phyloP scores from a whole-genome alignment of 2,113 vertebrate genomes.

The Pelvicachromis taeniatus region DNA sequence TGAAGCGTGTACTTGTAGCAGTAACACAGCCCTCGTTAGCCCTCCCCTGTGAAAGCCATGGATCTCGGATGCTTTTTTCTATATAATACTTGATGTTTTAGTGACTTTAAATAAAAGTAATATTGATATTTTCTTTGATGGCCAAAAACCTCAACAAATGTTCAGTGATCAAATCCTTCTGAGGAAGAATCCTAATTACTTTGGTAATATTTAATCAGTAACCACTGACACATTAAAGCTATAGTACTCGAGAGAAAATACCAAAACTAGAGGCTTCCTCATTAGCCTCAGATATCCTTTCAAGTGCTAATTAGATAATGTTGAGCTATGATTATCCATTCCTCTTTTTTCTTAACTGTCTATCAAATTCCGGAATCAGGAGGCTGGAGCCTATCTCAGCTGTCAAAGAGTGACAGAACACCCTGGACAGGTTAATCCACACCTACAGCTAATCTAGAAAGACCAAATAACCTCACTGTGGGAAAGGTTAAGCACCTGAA shows the following conservation, averaged over 20 bases:
- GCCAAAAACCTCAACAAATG: background rate
- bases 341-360: background rate
- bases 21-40: background rate
- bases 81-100: background rate
- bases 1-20: background rate
- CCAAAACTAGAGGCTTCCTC: rapidly evolving
- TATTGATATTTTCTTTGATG: background rate
- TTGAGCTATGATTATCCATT: background rate
- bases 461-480: background rate
- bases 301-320: background rate
- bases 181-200: background rate
- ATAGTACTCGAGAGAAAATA: background rate
- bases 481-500: background rate
- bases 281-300: background rate
- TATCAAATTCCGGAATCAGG: background rate
- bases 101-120: background rate
- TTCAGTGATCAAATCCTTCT: background rate
- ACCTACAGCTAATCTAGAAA: background rate
- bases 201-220: background rate
- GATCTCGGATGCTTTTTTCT: background rate
- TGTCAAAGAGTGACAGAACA: background rate
- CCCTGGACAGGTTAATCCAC: background rate
- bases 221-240: background rate
- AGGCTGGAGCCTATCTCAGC: rapidly evolving
- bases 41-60: background rate